phyloP scores from a whole-genome alignment of 2,888 invertebrate genomes.

The Tetrapedia diversipes region DNA sequence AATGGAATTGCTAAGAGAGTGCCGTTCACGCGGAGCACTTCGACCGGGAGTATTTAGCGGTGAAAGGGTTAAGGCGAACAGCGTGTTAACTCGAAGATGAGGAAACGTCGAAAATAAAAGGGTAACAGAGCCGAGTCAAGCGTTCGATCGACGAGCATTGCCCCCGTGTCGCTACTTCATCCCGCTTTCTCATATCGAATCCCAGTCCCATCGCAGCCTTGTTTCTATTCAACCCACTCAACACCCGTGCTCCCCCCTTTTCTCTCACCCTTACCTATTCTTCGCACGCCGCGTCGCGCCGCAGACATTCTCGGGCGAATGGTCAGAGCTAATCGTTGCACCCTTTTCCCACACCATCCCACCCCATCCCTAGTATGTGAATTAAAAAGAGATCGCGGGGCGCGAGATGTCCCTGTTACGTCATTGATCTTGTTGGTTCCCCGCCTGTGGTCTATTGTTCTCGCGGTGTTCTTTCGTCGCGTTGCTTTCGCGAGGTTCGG shows the following conservation, averaged over 20 bases:
- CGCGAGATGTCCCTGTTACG: slow-evolving; percentile 14
- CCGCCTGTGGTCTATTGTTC: slow-evolving; percentile 12
- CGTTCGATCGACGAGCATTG: slow-evolving; percentile 22
- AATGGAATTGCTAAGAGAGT: no score
- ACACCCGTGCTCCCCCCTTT: background rate
- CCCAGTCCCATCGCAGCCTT: slow-evolving; percentile 7
- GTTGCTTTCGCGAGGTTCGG: background rate
- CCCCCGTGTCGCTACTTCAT: slow-evolving; percentile 28
- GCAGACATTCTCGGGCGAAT: slow-evolving; percentile 10
- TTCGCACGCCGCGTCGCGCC: no score
- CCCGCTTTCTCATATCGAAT: slow-evolving; percentile 38
- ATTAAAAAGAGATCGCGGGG: slow-evolving; percentile 23
- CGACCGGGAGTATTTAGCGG: no score
- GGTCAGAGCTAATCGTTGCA: slow-evolving; percentile 33
- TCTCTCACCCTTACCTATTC: background rate
- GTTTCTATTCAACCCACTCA: background rate
- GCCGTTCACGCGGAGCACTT: no score
- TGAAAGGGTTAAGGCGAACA: no score
- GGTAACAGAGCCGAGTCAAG: background rate
- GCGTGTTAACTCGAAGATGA: no score
- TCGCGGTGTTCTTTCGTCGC: background rate
- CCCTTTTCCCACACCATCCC: no score
- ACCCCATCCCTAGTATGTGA: background rate
- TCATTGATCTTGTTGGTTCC: slow-evolving; percentile 40
- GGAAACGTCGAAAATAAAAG: no score